Evolutionary conservation across 2,113 vertebrate species (phyloP).

Genomic region (Grammomys dolichurus): DNA sequence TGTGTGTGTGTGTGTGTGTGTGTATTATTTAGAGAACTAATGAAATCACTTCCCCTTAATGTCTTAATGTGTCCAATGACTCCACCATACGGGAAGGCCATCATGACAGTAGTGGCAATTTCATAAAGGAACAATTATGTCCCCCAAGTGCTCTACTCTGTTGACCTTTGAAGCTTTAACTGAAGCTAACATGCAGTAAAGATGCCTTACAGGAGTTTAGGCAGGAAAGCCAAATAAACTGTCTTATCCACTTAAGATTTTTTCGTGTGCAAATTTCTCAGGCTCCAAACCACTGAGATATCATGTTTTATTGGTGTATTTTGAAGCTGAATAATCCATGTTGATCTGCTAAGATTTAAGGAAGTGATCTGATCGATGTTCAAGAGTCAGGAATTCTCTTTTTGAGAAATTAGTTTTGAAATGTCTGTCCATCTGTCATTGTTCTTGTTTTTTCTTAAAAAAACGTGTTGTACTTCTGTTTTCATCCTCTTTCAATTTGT

Average conservation of each 20-base stretch:
- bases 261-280: neutral
- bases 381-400: neutral
- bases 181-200: neutral
- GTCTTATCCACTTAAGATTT: neutral
- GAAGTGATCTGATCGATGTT: neutral
- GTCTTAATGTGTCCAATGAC: neutral
- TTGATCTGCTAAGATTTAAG: slow-evolving; percentile 14
- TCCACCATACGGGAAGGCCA: neutral
- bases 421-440: neutral
- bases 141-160: neutral
- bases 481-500: neutral
- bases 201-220: neutral
- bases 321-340: slow-evolving; percentile 28
- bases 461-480: neutral
- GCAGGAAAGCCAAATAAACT: neutral
- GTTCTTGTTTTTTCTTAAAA: slow-evolving; percentile 26
- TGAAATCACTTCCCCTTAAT: neutral
- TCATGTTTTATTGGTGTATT: slow-evolving; percentile 25
- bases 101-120: neutral
- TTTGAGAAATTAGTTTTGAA: slow-evolving; percentile 46
- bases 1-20: too few relatives aligned
- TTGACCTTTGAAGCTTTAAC: neutral
- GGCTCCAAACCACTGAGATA: neutral
- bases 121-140: slow-evolving; percentile 2
- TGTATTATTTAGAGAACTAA: neutral